Base-by-base conservation (phyloP, 2,113 vertebrate genomes). In the Conger conger region DNA sequence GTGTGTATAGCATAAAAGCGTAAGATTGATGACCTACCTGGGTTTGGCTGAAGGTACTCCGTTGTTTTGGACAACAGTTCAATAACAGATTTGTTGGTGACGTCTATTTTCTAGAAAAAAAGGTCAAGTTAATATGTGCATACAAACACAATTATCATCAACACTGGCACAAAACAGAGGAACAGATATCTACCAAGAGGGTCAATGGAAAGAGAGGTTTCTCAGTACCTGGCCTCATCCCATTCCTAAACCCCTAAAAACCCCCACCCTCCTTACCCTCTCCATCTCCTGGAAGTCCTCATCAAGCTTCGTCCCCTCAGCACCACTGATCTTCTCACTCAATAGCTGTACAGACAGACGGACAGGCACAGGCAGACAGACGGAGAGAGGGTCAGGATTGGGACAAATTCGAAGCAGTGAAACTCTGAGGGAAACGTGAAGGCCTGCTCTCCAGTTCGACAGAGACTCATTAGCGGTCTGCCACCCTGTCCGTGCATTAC, bases 21-120 rank as follows among this genome's bases (percentile, higher is more conserved):
- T 68, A 27, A 68, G 20, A n/a, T n/a, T 53, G 33, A 54, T 54
- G 63, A 11, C 77, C n/a, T 96, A 99, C 97, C 97, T 96, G 97
- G 97, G 93, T 99, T 98, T n/a, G 97, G 97, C 84, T 98, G 97
- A 79, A 99, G 96, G 88, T 97, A 97, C 50, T 97, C 97, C 0
- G 96, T 97, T 40, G 97, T 96, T 94, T 94, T 98, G 45, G 95
- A 94, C 57, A 97, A 89, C 77, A 99, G 95, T 38, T 98, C 97
- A 0, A 92, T 89, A 89, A 98, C 93, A 80, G 96, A 93, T 91
- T 96, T 95, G 88, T 94, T 96, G 83, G 96, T 96, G 84, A 96
- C 82, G 40, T 95, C 93, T 68, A 97, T 94, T 92, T 96, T 97
- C 97, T 98, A 91, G 40, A 93, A 93, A 78, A 89, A 20, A 88